phyloP scores from a whole-genome alignment of 2,888 invertebrate species.

The Anoncus sp. region DNA sequence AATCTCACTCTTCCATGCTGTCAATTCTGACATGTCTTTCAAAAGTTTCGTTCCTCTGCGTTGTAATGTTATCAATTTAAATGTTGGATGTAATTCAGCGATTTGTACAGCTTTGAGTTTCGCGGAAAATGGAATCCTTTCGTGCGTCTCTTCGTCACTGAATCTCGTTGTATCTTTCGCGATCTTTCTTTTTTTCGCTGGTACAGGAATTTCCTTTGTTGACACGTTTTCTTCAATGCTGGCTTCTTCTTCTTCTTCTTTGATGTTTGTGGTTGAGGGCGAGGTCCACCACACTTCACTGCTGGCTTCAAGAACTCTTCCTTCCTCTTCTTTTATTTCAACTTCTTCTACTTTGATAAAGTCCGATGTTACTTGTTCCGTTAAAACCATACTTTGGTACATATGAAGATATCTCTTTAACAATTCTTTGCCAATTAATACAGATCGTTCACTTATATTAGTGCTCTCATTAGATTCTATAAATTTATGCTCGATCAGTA shows the following conservation, averaged over 20 bases:
- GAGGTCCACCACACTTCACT: too few species aligned
- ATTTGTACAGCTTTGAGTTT: constrained; percentile 2
- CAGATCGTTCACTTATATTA: constrained; percentile 1
- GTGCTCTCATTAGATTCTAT: neutral
- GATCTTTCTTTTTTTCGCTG: neutral
- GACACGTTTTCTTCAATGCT: too few species aligned
- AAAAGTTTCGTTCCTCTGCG: constrained; percentile 22
- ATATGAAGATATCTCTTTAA: constrained; percentile 2
- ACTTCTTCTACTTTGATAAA: too few species aligned
- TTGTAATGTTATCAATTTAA: constrained; percentile 22
- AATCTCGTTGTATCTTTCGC: neutral
- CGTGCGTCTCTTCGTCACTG: neutral
- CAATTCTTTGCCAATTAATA: constrained; percentile 2
- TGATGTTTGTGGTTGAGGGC: too few species aligned
- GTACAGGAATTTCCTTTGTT: neutral
- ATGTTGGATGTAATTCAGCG: constrained; percentile 42
- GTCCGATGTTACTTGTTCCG: neutral
- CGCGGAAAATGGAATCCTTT: neutral
- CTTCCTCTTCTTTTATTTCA: too few species aligned
- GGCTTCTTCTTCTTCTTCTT: neutral
- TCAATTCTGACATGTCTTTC: constrained; percentile 28
- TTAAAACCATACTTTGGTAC: neutral
- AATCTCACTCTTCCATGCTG: constrained; percentile 38
- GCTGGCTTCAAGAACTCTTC: too few species aligned
- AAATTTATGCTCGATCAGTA: neutral